phyloP scores from a whole-genome alignment of 2,888 invertebrate species.

The Bombylius discolor region DNA sequence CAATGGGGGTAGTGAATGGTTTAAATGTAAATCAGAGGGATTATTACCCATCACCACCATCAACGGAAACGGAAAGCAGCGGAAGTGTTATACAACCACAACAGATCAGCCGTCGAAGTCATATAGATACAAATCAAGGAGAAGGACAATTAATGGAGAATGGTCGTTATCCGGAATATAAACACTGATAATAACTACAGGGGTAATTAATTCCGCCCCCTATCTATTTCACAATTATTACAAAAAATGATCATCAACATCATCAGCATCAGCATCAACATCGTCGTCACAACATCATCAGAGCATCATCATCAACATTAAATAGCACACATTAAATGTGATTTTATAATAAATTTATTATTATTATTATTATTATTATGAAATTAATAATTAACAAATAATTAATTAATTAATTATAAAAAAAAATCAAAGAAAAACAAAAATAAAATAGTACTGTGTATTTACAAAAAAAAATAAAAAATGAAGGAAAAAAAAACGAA shows the following conservation, averaged over 20 bases:
- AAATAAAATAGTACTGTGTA: too few relatives aligned
- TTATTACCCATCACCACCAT: slow-evolving; percentile 38
- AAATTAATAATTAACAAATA: too few relatives aligned
- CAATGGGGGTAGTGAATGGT: slow-evolving; percentile 30
- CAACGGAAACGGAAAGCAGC: slow-evolving; percentile 43
- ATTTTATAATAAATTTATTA: neutral
- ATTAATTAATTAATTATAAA: too few relatives aligned
- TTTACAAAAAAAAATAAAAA: too few relatives aligned
- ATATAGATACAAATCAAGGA: slow-evolving; percentile 31
- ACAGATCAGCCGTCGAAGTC: slow-evolving; percentile 21
- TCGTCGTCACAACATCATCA: too few relatives aligned
- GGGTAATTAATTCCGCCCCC: slow-evolving; percentile 15
- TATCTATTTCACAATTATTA: neutral
- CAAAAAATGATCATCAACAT: too few relatives aligned
- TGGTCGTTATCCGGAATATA: slow-evolving; percentile 60
- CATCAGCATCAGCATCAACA: too few relatives aligned
- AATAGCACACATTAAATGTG: neutral
- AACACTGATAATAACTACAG: slow-evolving; percentile 49
- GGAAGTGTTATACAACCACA: slow-evolving; percentile 39
- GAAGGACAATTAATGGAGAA: slow-evolving; percentile 44
- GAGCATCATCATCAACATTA: too few relatives aligned
- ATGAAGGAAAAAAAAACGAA: too few relatives aligned
- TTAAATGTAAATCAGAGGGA: slow-evolving; percentile 40
- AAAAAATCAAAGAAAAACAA: too few relatives aligned
- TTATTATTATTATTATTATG: neutral